Conservation (phyloP, 2,888 invertebrate genomes). For the Gari tellinella region DNA sequence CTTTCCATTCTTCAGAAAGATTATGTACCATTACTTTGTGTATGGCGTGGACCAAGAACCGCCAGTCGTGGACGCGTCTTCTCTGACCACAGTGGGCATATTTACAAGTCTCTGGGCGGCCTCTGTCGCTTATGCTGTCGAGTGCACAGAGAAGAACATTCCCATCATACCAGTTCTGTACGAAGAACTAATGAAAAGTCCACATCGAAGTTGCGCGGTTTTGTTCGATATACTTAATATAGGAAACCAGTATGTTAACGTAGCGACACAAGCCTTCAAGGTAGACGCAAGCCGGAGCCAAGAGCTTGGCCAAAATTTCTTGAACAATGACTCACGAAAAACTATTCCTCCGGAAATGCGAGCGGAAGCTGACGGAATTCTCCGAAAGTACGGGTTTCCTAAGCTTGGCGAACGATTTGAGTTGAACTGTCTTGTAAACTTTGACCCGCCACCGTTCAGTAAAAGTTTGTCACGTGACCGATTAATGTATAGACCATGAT, state of each 20-base stretch:
- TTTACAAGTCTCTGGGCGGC: constrained; percentile 76
- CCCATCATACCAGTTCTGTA: constrained; percentile 74
- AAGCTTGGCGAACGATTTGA: constrained; percentile 77
- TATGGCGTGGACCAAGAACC: constrained; percentile 69
- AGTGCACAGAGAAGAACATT: constrained; percentile 70
- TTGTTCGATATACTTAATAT: constrained; percentile 74
- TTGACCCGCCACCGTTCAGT: constrained; percentile 64
- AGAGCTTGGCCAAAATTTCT: constrained; percentile 56
- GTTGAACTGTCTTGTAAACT: constrained; percentile 68
- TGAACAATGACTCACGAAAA: constrained; percentile 62
- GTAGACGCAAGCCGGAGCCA: constrained; percentile 68
- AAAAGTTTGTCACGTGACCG: constrained; percentile 58
- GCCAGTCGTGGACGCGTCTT: constrained; percentile 57
- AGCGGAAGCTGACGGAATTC: constrained; percentile 74
- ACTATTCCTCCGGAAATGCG: constrained; percentile 69
- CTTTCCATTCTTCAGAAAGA: constrained; percentile 69
- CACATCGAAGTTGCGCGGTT: constrained; percentile 67
- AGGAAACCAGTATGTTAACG: constrained; percentile 68
- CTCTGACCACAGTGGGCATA: constrained; percentile 70
- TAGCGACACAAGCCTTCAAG: constrained; percentile 75
- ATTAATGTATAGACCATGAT: constrained; percentile 1
- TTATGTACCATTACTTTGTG: constrained; percentile 68
- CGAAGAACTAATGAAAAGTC: constrained; percentile 78
- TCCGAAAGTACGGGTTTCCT: constrained; percentile 74
- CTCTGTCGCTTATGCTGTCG: constrained; percentile 67